These are phyloP conservation scores for Thunnus thynnus DNA, from an alignment of 2,113 vertebrate species.

Conservation along the genomic window DNA sequence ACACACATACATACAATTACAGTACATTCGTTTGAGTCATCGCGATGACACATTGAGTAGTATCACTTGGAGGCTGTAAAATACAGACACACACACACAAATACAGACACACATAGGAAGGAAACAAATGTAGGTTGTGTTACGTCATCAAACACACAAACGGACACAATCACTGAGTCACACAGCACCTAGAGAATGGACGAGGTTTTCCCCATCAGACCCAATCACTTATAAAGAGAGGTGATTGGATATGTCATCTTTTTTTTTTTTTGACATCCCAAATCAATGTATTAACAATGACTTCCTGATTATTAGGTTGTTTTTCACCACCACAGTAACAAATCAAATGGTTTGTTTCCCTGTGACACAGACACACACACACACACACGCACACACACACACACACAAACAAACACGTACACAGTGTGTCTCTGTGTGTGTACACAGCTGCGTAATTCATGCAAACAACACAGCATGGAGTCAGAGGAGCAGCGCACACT, in stretches of 20 bases:
- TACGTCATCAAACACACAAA: conserved; percentile 39
- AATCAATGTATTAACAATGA: not conserved
- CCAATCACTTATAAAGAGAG: conserved; percentile 9
- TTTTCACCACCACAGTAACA: conserved; percentile 9
- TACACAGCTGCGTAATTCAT: conserved; percentile 32
- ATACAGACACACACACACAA: conserved; percentile 22
- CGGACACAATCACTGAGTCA: not conserved
- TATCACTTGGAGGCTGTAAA: conserved; percentile 56
- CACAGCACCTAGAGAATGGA: not conserved
- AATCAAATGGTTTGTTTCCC: conserved; percentile 35
- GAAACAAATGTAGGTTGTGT: conserved; percentile 47
- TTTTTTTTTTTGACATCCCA: not conserved
- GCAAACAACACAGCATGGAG: conserved; percentile 41
- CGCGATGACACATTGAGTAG: conserved; percentile 54
- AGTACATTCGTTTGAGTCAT: conserved; percentile 65
- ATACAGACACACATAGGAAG: conserved; percentile 23
- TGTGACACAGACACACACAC: not conserved
- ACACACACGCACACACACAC: conserved; percentile 8
- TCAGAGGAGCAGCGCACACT: conserved; percentile 22
- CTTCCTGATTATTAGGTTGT: conserved; percentile 8
- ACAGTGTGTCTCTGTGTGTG: not conserved
- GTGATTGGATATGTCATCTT: conserved; percentile 13
- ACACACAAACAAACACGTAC: not conserved
- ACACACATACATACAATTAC: conserved; percentile 26
- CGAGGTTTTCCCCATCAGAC: conserved; percentile 17